Conservation (phyloP, 2,888 invertebrate genomes). For the Hofmannophila pseudospretella region DNA sequence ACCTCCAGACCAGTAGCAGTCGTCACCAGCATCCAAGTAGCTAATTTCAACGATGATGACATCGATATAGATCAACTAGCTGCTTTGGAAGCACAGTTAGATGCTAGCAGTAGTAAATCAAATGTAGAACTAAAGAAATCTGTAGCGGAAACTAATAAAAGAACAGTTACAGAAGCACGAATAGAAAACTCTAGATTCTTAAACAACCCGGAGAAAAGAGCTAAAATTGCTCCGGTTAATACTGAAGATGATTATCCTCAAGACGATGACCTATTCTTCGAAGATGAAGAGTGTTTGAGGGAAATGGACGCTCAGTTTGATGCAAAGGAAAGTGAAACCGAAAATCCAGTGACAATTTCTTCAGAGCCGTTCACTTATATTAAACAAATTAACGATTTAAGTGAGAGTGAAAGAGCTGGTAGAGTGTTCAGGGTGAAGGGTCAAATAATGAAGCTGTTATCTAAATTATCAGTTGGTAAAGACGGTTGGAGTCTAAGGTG, state of each 20-base stretch:
- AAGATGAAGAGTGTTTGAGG: constrained; percentile 56
- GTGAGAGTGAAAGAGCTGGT: constrained; percentile 38
- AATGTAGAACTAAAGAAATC: not conserved
- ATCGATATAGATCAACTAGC: constrained; percentile 56
- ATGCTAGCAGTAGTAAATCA: constrained; percentile 3
- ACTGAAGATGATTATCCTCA: constrained; percentile 45
- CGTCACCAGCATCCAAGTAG: constrained; percentile 38
- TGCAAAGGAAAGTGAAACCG: constrained; percentile 16
- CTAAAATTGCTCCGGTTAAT: constrained; percentile 33
- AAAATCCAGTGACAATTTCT: constrained; percentile 28
- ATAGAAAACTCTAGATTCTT: constrained; percentile 12
- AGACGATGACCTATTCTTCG: constrained; percentile 44
- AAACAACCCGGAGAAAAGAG: constrained; percentile 43
- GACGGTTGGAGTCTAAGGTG: constrained; percentile 76
- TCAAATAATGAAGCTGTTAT: constrained; percentile 72
- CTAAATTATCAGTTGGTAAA: constrained; percentile 73
- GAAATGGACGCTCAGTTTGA: constrained; percentile 53
- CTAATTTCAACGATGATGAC: constrained; percentile 48
- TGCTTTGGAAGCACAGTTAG: constrained; percentile 49
- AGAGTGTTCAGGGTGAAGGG: constrained; percentile 76
- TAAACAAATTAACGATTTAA: constrained; percentile 57
- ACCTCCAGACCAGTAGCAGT: constrained; percentile 29
- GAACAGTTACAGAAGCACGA: constrained; percentile 24
- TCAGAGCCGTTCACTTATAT: constrained; percentile 63
- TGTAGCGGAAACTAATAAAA: constrained; percentile 28